phyloP scores from a whole-genome alignment of 2,113 vertebrate genomes.

The Oreotrochilus melanogaster region DNA sequence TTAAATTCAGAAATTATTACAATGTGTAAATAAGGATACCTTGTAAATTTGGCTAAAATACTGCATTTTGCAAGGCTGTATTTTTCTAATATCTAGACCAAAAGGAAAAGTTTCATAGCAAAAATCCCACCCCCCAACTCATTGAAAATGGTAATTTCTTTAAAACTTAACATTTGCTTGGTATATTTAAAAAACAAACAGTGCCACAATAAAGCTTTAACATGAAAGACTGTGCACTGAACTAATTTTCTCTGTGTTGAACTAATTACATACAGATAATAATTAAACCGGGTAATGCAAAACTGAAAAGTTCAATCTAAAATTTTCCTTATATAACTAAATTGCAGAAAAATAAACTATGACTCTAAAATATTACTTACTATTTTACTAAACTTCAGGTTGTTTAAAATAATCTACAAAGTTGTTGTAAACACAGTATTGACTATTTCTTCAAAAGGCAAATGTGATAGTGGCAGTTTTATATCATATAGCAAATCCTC shows the following conservation, averaged over 20 bases:
- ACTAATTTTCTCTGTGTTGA: neutral
- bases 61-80: neutral
- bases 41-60: neutral
- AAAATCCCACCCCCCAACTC: neutral
- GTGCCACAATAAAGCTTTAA: neutral
- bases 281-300: neutral
- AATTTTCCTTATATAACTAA: neutral
- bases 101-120: neutral
- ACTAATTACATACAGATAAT: neutral
- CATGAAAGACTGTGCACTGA: neutral
- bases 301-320: neutral
- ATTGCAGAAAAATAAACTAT: neutral
- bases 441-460: neutral
- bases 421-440: neutral
- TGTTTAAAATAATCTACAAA: neutral
- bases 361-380: neutral
- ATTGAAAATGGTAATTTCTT: neutral
- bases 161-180: neutral
- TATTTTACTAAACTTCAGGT: neutral
- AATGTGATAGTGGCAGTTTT: neutral
- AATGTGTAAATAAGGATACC: neutral
- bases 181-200: neutral
- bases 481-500: neutral
- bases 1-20: neutral
- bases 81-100: neutral